Percentiles rank a stretch among this genome's conserved stretches.
phyloP scores from a whole-genome alignment of 2,797 vertebrate species.

The Tadarida brasiliensis region DNA sequence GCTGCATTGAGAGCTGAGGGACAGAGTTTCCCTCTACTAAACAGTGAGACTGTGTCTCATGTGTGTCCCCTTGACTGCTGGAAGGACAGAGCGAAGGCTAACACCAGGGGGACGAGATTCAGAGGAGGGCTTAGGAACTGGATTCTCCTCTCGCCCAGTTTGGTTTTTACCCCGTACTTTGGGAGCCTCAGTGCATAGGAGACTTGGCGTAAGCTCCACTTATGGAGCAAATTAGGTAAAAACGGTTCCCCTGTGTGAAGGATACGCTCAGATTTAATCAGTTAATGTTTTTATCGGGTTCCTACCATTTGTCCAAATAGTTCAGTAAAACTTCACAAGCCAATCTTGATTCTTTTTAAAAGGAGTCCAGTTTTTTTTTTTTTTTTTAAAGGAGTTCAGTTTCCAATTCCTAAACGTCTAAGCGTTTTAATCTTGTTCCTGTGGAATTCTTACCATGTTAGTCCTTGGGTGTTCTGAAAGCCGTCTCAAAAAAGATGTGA shows the following conservation, averaged over 20 bases:
- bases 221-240: conserved; percentile 1
- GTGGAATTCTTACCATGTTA: background rate
- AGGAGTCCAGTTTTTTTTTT: background rate
- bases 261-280: conserved; percentile 22
- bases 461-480: background rate
- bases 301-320: conserved; percentile 19
- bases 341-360: conserved; percentile 20
- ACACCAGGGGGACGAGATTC: background rate
- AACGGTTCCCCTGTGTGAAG: background rate
- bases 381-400: background rate
- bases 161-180: background rate
- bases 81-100: background rate
- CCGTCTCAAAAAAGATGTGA: background rate
- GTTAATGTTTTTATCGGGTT: background rate
- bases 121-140: background rate
- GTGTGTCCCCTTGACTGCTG: background rate
- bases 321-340: background rate
- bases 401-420: conserved; percentile 2
- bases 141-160: background rate
- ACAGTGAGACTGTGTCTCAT: background rate
- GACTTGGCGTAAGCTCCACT: background rate
- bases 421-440: background rate
- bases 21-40: background rate
- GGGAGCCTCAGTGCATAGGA: background rate
- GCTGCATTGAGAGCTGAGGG: conserved; percentile 30